These are phyloP conservation scores for Ascidia mentula DNA, from an alignment of 23 tunicate species.

Conservation along the genomic window DNA sequence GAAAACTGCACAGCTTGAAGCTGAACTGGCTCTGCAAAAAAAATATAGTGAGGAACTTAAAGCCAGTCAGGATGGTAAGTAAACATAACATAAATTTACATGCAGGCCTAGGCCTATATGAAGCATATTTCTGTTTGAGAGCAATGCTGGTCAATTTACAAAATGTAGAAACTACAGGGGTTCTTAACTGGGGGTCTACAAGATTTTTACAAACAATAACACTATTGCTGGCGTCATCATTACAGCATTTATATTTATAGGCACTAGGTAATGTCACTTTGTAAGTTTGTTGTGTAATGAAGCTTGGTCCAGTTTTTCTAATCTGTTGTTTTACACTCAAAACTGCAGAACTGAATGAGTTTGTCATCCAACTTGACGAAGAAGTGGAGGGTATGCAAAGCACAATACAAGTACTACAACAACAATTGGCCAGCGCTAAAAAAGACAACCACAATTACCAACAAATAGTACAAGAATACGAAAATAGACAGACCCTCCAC, in stretches of 20 bases:
- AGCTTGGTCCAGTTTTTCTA: no score
- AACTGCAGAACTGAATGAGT: conserved; percentile 77
- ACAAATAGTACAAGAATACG: conserved; percentile 16
- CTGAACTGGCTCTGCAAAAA: conserved; percentile 89
- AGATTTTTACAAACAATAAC: no score
- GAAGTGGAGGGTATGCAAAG: conserved; percentile 99
- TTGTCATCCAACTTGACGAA: conserved; percentile 97
- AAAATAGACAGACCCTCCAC: neutral
- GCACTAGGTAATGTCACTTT: no score
- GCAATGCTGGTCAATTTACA: no score
- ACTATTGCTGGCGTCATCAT: no score
- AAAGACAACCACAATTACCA: conserved; percentile 47
- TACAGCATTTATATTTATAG: no score
- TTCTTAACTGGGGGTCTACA: no score
- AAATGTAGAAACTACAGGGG: no score
- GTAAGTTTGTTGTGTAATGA: neutral
- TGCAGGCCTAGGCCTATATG: no score
- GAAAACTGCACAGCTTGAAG: conserved; percentile 84
- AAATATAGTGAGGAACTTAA: conserved; percentile 88
- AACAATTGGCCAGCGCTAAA: conserved; percentile 54
- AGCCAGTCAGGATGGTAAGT: conserved; percentile 84
- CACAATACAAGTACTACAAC: conserved; percentile 86
- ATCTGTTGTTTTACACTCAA: neutral
- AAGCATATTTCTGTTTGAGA: no score
- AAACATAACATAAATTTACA: no score